phyloP scores from a whole-genome alignment of 2,113 vertebrate species.

The Athene cunicularia region DNA sequence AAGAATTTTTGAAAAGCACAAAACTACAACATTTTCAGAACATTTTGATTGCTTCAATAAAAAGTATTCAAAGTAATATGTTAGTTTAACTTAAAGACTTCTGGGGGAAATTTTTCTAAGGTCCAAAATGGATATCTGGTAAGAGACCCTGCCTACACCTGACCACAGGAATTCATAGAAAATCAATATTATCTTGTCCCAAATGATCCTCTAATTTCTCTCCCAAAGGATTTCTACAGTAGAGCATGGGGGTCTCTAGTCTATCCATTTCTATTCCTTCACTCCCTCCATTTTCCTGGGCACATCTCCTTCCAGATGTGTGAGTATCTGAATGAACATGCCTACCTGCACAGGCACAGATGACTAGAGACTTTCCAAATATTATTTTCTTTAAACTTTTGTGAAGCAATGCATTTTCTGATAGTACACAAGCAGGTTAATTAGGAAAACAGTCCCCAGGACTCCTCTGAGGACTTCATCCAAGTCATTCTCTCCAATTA shows the following conservation, averaged over 20 bases:
- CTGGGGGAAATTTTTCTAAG: background rate
- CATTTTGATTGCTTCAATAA: background rate
- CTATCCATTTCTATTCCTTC: background rate
- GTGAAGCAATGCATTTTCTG: background rate
- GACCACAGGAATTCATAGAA: background rate
- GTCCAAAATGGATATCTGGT: background rate
- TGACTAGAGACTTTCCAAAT: background rate
- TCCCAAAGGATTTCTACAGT: background rate
- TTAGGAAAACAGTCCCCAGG: background rate
- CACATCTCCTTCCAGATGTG: background rate
- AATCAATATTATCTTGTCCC: background rate
- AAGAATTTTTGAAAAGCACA: background rate
- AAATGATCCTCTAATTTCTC: background rate
- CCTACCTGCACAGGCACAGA: background rate
- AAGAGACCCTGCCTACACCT: background rate
- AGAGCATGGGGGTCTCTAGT: background rate
- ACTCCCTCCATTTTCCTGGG: background rate
- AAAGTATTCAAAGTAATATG: background rate
- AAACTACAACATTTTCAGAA: background rate
- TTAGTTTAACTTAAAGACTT: background rate
- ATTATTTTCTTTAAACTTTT: background rate
- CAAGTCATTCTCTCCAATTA: background rate
- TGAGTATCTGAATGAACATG: background rate
- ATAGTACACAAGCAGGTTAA: background rate
- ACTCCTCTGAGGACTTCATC: background rate